Percentiles rank a stretch among this genome's conserved stretches.
Evolutionary conservation across 2,888 invertebrate species (phyloP).

Genomic region (Tholera decimalis): DNA sequence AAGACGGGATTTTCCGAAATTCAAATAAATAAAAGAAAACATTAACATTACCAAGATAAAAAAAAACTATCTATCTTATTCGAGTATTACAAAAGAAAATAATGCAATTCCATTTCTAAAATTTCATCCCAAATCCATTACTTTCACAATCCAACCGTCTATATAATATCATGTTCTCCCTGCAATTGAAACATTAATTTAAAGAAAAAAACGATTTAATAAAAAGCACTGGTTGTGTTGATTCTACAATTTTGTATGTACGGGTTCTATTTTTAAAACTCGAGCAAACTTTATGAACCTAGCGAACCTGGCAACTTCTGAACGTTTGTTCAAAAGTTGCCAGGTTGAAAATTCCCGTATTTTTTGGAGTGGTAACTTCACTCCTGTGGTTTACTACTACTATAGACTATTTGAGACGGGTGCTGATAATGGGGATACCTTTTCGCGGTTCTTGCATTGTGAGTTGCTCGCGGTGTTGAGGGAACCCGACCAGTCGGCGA

Average conservation of each 20-base stretch:
- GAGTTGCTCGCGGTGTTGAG: constrained; percentile 75
- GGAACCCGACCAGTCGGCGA: constrained; percentile 96
- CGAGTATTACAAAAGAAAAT: constrained; percentile 9
- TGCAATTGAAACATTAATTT: constrained; percentile 23
- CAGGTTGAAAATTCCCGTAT: constrained; percentile 19
- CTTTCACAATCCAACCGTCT: constrained; percentile 5
- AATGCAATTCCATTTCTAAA: constrained; percentile 6
- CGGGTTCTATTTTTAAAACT: constrained; percentile 26
- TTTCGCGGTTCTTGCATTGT: constrained; percentile 74
- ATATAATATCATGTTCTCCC: neutral
- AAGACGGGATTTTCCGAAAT: too few species aligned
- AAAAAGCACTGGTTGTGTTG: constrained; percentile 50
- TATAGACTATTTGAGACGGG: constrained; percentile 75
- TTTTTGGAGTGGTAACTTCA: constrained; percentile 48
- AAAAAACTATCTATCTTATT: constrained; percentile 14
- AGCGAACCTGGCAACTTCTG: too few species aligned
- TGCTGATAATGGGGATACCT: constrained; percentile 77
- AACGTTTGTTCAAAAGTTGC: constrained; percentile 27
- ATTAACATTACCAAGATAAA: neutral
- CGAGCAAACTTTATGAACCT: constrained; percentile 25
- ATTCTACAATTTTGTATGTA: constrained; percentile 29
- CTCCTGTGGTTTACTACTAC: constrained; percentile 59
- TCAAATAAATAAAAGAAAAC: neutral
- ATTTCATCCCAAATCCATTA: constrained; percentile 10
- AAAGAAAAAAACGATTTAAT: constrained; percentile 12